phyloP scores from a whole-genome alignment of 1,140 invertebrate species.

The Drosophila aff. region DNA sequence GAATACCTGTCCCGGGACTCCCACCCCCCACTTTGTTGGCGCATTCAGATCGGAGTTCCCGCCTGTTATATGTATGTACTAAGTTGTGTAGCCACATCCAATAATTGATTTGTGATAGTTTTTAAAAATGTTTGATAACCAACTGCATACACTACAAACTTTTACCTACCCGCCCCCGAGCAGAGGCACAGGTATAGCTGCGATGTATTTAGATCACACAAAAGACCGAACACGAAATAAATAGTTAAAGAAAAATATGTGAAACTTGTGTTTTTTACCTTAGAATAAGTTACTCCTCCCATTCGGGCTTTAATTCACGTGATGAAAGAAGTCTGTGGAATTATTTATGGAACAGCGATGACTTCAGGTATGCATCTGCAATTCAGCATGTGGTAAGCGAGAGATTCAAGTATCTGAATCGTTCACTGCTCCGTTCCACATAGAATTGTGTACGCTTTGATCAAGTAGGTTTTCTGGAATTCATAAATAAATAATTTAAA shows the following conservation, averaged over 20 bases:
- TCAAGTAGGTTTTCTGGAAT: no score
- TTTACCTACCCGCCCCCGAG: constrained; percentile 31
- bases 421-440: not conserved
- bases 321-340: not conserved
- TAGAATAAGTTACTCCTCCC: not conserved
- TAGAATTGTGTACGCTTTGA: not conserved
- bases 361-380: not conserved
- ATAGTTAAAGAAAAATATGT: constrained; percentile 37
- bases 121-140: constrained; percentile 78
- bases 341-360: not conserved
- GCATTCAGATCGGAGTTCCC: constrained; percentile 24
- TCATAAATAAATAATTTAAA: no score
- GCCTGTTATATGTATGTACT: constrained; percentile 59
- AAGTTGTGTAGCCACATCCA: constrained; percentile 75
- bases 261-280: not conserved
- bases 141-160: constrained; percentile 50
- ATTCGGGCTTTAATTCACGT: not conserved
- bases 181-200: constrained; percentile 37
- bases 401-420: not conserved
- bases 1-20: not conserved
- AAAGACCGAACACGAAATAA: constrained; percentile 53
- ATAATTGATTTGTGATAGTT: constrained; percentile 84
- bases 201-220: constrained; percentile 65
- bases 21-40: not conserved
- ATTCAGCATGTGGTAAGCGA: not conserved